A percentile compares a stretch with the other conserved stretches of the same genome.
Evolutionary conservation across 1,140 invertebrate genomes (phyloP).

Genomic region (Cylas formicarius): DNA sequence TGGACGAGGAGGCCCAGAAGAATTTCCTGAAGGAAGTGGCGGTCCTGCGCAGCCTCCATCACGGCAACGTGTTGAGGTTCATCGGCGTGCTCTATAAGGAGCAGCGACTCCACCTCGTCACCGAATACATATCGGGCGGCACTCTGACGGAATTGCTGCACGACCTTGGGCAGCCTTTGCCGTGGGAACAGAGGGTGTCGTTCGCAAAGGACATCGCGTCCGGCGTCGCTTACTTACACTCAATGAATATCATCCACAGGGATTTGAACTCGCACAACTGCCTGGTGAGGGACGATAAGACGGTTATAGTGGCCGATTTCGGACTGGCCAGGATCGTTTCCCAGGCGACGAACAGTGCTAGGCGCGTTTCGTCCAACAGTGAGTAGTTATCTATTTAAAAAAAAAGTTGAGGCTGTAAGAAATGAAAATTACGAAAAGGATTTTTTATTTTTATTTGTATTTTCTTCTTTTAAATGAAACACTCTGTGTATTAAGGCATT

Average conservation of each 20-base stretch:
- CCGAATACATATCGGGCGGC: slow-evolving; percentile 82
- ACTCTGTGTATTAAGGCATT: too few species aligned
- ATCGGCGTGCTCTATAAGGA: slow-evolving; percentile 92
- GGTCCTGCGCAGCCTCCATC: slow-evolving; percentile 76
- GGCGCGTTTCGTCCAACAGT: slow-evolving; percentile 28
- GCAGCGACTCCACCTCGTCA: slow-evolving; percentile 82
- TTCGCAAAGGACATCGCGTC: slow-evolving; percentile 87
- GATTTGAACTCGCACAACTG: slow-evolving; percentile 97
- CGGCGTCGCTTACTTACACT: slow-evolving; percentile 90
- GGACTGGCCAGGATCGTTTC: slow-evolving; percentile 84
- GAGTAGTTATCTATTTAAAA: too few species aligned
- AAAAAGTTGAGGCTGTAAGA: too few species aligned
- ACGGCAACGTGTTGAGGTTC: slow-evolving; percentile 85
- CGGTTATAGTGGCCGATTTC: slow-evolving; percentile 92
- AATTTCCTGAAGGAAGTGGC: slow-evolving; percentile 93
- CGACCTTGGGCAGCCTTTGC: slow-evolving; percentile 58
- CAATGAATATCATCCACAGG: slow-evolving; percentile 85
- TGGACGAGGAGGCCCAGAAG: slow-evolving; percentile 88
- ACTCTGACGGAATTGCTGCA: slow-evolving; percentile 81
- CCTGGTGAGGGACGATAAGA: slow-evolving; percentile 74
- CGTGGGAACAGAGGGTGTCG: slow-evolving; percentile 75
- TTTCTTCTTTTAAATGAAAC: too few species aligned
- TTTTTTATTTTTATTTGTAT: too few species aligned
- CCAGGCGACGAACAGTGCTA: slow-evolving; percentile 44
- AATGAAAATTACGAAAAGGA: too few species aligned